phyloP scores from a whole-genome alignment of 2,797 vertebrate genomes.

The Gadopsis marmoratus region DNA sequence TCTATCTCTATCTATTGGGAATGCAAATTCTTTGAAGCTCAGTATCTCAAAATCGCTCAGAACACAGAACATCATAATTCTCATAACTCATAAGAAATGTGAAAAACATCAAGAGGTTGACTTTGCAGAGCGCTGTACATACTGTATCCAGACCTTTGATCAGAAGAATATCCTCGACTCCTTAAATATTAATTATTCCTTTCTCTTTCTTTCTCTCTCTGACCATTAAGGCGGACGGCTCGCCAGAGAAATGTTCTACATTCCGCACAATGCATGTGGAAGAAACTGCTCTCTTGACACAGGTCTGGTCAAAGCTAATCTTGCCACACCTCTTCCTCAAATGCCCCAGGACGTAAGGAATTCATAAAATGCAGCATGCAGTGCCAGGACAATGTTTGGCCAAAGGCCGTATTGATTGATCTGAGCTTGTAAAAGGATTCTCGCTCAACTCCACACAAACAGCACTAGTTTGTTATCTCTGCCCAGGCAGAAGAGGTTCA shows the following conservation, averaged over 20 bases:
- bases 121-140: constrained; percentile 33
- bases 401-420: constrained; percentile 54
- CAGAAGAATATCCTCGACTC: constrained; percentile 36
- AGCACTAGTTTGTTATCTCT: constrained; percentile 44
- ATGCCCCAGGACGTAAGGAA: constrained; percentile 30
- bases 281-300: constrained; percentile 91
- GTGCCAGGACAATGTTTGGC: constrained; percentile 36
- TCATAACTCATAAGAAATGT: constrained; percentile 3
- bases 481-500: constrained; percentile 23
- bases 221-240: constrained; percentile 89
- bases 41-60: too few relatives aligned
- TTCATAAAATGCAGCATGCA: constrained; percentile 25
- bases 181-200: constrained; percentile 65
- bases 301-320: constrained; percentile 72
- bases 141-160: constrained; percentile 58
- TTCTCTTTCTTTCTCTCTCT: constrained; percentile 58
- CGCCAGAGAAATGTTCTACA: constrained; percentile 96
- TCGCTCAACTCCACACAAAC: constrained; percentile 38
- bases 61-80: too few relatives aligned
- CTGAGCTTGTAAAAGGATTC: constrained; percentile 44
- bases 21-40: too few relatives aligned
- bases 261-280: constrained; percentile 94
- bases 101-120: constrained; percentile 33
- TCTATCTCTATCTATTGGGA: too few relatives aligned
- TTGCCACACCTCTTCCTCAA: constrained; percentile 3